These are phyloP conservation scores for Rhinatrema bivittatum DNA, from an alignment of 2,797 vertebrate species.

Conservation along the genomic window DNA sequence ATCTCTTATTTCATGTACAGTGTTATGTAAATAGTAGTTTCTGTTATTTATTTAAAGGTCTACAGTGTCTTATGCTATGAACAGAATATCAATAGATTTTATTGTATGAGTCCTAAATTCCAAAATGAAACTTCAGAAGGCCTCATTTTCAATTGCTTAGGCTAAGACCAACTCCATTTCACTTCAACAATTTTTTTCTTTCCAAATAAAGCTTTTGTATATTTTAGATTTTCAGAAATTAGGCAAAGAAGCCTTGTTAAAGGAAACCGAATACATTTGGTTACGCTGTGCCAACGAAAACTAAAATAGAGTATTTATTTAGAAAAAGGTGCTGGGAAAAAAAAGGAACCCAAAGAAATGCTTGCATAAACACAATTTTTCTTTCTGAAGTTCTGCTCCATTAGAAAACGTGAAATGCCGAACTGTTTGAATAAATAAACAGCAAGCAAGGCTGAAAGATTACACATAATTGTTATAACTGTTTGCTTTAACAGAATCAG, in stretches of 20 bases:
- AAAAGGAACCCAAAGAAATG: constrained; percentile 24
- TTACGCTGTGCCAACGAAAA: constrained; percentile 43
- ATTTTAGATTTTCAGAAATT: constrained; percentile 18
- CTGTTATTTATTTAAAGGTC: constrained; percentile 88
- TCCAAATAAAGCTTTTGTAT: constrained; percentile 20
- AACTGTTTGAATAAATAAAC: constrained; percentile 45
- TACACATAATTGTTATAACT: constrained; percentile 38
- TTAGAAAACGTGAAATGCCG: constrained; percentile 42
- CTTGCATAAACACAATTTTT: constrained; percentile 32
- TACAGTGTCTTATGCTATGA: constrained; percentile 42
- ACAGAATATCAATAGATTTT: constrained; percentile 37
- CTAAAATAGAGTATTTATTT: constrained; percentile 50
- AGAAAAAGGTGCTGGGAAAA: constrained; percentile 39
- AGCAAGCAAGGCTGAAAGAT: constrained; percentile 33
- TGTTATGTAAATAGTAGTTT: constrained; percentile 90
- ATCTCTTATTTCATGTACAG: constrained; percentile 81
- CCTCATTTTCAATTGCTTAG: constrained; percentile 25
- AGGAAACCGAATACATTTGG: constrained; percentile 33
- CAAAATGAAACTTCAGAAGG: constrained; percentile 20
- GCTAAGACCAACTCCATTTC: constrained; percentile 22
- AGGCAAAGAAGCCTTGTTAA: constrained; percentile 34
- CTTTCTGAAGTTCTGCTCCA: constrained; percentile 39
- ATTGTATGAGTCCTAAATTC: constrained; percentile 35
- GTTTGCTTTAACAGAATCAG: constrained; percentile 34
- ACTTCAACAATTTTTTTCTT: constrained; percentile 17